These are phyloP conservation scores for Cryptoblepharus egeriae DNA, from an alignment of 2,797 vertebrate species.

Conservation along the genomic window DNA sequence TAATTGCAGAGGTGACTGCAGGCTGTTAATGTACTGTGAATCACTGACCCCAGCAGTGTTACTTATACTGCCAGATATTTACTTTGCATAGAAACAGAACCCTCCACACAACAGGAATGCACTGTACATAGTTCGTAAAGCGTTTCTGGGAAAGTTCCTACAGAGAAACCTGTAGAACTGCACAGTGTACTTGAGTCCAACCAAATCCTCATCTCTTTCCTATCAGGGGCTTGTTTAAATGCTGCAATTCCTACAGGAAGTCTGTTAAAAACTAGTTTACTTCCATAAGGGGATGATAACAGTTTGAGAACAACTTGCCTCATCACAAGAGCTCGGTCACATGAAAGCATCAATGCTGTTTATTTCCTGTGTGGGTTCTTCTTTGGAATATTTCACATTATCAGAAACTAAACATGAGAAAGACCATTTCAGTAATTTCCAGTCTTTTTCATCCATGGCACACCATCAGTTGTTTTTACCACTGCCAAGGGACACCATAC, in stretches of 20 bases:
- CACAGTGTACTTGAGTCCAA: not conserved
- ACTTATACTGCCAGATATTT: not conserved
- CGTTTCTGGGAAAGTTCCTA: not conserved
- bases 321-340: not conserved
- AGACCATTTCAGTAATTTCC: too few relatives aligned
- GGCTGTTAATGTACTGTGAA: not conserved
- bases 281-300: too few relatives aligned
- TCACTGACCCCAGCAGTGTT: not conserved
- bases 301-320: not conserved
- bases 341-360: not conserved
- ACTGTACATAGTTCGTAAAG: not conserved
- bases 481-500: too few relatives aligned
- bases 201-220: not conserved
- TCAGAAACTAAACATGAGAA: not conserved
- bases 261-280: too few relatives aligned
- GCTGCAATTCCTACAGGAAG: too few relatives aligned
- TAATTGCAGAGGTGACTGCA: not conserved
- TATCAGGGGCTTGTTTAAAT: not conserved
- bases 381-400: too few relatives aligned
- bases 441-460: too few relatives aligned
- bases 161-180: not conserved
- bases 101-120: not conserved
- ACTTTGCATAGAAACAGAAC: not conserved
- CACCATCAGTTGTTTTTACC: too few relatives aligned
- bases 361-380: not conserved